Evolutionary conservation across 2,888 invertebrate genomes (phyloP).

Genomic region (Agrilus biguttatus): DNA sequence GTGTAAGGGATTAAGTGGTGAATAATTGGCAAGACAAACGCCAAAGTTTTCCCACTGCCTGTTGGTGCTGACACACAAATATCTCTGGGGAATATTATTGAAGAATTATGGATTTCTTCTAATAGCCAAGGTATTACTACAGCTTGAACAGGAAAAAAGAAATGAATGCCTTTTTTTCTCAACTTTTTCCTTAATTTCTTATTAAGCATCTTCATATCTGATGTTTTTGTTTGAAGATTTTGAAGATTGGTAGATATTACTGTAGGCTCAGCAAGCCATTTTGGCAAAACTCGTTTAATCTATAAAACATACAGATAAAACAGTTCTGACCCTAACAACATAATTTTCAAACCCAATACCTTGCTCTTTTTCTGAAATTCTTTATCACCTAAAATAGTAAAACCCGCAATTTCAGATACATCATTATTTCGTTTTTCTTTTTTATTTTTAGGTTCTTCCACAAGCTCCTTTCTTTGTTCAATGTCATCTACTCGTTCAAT

Average conservation of each 20-base stretch:
- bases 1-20: constrained; percentile 38
- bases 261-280: constrained; percentile 74
- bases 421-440: constrained; percentile 9
- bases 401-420: constrained; percentile 31
- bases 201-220: constrained; percentile 49
- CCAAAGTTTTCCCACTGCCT: constrained; percentile 92
- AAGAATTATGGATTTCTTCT: constrained; percentile 41
- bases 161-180: constrained; percentile 51
- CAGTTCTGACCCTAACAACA: background rate
- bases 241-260: constrained; percentile 60
- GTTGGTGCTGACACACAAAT: constrained; percentile 95
- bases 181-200: constrained; percentile 45
- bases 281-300: constrained; percentile 67
- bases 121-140: constrained; percentile 65
- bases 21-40: constrained; percentile 84
- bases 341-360: constrained; percentile 6
- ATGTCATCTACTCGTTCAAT: constrained; percentile 4
- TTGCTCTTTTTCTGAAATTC: constrained; percentile 41
- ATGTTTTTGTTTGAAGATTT: constrained; percentile 36
- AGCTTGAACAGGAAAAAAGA: constrained; percentile 77
- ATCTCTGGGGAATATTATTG: constrained; percentile 64
- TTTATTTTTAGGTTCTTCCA: constrained; percentile 14
- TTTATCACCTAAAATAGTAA: constrained; percentile 53
- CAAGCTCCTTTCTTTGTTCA: constrained; percentile 9
- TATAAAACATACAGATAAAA: constrained; percentile 25